Conservation (phyloP, 2,888 invertebrate species). For the Bellardia bayeri region DNA sequence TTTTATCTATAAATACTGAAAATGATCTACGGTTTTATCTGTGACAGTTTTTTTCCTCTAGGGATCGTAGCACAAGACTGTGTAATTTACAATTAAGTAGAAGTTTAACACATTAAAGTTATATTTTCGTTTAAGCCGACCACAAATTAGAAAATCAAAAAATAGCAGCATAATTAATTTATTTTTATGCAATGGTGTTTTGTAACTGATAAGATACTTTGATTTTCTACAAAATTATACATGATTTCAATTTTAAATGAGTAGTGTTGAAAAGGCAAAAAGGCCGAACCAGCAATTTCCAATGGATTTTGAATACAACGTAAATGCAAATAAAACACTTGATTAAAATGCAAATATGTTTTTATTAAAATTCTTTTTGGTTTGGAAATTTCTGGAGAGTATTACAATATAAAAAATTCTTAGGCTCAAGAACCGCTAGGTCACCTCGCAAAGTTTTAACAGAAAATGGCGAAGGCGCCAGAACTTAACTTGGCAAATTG, state of each 20-base stretch:
- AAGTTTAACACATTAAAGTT: background rate
- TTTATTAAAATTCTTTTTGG: too few relatives aligned
- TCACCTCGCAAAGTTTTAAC: too few relatives aligned
- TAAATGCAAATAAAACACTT: too few relatives aligned
- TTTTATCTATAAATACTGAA: background rate
- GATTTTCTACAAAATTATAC: background rate
- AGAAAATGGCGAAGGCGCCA: too few relatives aligned
- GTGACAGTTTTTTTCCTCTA: slow-evolving; percentile 22
- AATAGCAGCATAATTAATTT: background rate
- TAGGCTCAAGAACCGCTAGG: too few relatives aligned
- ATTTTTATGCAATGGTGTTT: background rate
- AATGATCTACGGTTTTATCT: slow-evolving; percentile 43
- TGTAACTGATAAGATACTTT: background rate
- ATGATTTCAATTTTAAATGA: background rate
- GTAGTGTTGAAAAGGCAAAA: too few relatives aligned
- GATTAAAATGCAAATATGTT: too few relatives aligned
- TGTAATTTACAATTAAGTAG: slow-evolving; percentile 6
- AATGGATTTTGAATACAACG: too few relatives aligned
- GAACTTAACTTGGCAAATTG: too few relatives aligned
- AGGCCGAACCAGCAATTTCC: too few relatives aligned
- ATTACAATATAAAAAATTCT: too few relatives aligned
- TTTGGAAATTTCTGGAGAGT: too few relatives aligned
- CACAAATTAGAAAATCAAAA: background rate
- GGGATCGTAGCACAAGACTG: slow-evolving; percentile 17
- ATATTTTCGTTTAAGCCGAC: background rate